phyloP scores from a whole-genome alignment of 2,888 invertebrate genomes.

The Bombyx huttoni region DNA sequence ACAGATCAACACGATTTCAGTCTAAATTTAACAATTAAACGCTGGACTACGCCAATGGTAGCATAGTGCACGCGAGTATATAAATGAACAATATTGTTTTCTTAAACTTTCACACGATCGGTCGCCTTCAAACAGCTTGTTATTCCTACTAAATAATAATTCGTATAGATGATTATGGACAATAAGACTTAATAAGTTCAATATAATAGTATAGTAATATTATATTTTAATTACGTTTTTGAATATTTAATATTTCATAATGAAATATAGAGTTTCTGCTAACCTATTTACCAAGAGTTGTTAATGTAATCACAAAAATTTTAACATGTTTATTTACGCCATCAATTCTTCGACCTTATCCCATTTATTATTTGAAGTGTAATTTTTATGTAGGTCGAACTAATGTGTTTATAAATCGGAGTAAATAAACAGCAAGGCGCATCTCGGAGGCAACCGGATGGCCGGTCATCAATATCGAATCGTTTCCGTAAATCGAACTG shows the following conservation, averaged over 20 bases:
- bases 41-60: neutral
- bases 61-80: neutral
- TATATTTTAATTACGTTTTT: no score
- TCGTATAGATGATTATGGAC: no score
- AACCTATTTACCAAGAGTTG: neutral
- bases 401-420: slow-evolving; percentile 15
- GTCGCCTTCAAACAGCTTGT: neutral
- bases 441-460: slow-evolving; percentile 13
- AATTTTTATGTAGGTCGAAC: slow-evolving; percentile 19
- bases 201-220: no score
- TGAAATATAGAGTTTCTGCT: neutral
- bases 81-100: neutral
- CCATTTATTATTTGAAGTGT: neutral
- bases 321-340: neutral
- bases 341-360: neutral
- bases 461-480: slow-evolving; percentile 8
- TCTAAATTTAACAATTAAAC: neutral
- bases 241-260: no score
- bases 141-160: neutral
- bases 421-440: slow-evolving; percentile 22
- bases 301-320: neutral
- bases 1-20: neutral
- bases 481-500: slow-evolving; percentile 54
- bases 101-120: neutral
- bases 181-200: no score